Evolutionary conservation across 1,140 invertebrate species (phyloP).

Genomic region (Galendromus occidentalis): DNA sequence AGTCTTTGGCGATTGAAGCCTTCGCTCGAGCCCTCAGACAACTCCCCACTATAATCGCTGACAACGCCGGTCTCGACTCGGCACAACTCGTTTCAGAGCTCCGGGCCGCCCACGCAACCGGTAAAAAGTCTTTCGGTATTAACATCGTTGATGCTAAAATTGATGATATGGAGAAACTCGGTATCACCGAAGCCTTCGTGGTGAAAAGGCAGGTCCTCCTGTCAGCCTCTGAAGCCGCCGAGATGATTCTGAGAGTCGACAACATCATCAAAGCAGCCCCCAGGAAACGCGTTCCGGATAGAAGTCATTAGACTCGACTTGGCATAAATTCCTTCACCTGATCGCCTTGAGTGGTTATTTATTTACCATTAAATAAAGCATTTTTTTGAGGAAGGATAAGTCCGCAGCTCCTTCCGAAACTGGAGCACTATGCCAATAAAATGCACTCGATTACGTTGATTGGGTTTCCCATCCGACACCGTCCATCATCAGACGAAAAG

Average conservation of each 20-base stretch:
- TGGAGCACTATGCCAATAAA: no score
- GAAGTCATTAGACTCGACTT: background rate
- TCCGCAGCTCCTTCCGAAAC: no score
- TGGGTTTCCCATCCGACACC: no score
- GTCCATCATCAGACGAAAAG: no score
- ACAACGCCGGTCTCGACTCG: slow-evolving; percentile 96
- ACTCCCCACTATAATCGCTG: slow-evolving; percentile 84
- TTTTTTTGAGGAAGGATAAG: no score
- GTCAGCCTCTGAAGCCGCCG: slow-evolving; percentile 88
- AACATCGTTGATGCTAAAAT: slow-evolving; percentile 27
- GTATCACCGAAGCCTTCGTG: slow-evolving; percentile 87
- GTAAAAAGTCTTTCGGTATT: slow-evolving; percentile 55
- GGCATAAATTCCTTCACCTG: background rate
- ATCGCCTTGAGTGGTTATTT: no score
- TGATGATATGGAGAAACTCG: slow-evolving; percentile 36
- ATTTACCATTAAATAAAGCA: no score
- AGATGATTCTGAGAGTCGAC: slow-evolving; percentile 96
- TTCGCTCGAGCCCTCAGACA: slow-evolving; percentile 62
- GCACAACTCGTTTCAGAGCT: slow-evolving; percentile 77
- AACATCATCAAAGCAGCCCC: slow-evolving; percentile 90
- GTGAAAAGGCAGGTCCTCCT: slow-evolving; percentile 87
- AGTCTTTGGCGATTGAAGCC: slow-evolving; percentile 88
- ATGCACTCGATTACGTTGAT: no score
- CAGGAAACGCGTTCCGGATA: slow-evolving; percentile 61
- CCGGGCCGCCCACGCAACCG: slow-evolving; percentile 64